Conservation (phyloP, 2,888 invertebrate genomes). For the Drosophila lutescens region DNA sequence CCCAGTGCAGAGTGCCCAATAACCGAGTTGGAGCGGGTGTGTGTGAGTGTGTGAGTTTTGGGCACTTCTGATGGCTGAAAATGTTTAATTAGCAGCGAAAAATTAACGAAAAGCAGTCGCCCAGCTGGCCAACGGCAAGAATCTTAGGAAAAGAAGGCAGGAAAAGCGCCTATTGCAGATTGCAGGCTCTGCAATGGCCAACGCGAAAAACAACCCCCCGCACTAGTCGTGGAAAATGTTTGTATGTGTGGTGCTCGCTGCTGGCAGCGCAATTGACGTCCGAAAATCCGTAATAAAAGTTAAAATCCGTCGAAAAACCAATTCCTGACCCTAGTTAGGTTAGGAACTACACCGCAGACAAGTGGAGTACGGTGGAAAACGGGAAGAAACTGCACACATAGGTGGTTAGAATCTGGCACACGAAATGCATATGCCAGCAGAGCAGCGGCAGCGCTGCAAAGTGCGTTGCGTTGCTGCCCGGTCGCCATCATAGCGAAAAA, state of each 20-base stretch:
- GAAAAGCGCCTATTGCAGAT: constrained; percentile 8
- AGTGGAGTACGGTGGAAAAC: constrained; percentile 1
- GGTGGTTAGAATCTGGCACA: constrained; percentile 25
- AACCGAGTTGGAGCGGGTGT: constrained; percentile 35
- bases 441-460: constrained; percentile 54
- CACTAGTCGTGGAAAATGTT: constrained; percentile 61
- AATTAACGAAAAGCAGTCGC: constrained; percentile 45
- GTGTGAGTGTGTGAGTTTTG: constrained; percentile 60
- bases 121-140: constrained; percentile 26
- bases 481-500: constrained; percentile 74
- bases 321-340: constrained; percentile 18
- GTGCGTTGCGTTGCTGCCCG: constrained; percentile 73
- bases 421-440: constrained; percentile 30
- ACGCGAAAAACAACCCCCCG: constrained; percentile 73
- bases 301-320: constrained; percentile 45
- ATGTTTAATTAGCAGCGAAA: constrained; percentile 76
- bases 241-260: constrained; percentile 64
- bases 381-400: too few relatives aligned
- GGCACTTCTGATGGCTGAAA: constrained; percentile 68
- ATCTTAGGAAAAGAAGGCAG: constrained; percentile 12
- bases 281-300: constrained; percentile 43
- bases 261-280: constrained; percentile 59
- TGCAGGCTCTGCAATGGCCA: constrained; percentile 34
- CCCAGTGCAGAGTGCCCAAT: constrained; percentile 14
- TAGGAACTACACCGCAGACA: constrained; percentile 2